These are phyloP conservation scores for Bothrops jararaca DNA, from an alignment of 2,113 vertebrate species.

Conservation along the genomic window DNA sequence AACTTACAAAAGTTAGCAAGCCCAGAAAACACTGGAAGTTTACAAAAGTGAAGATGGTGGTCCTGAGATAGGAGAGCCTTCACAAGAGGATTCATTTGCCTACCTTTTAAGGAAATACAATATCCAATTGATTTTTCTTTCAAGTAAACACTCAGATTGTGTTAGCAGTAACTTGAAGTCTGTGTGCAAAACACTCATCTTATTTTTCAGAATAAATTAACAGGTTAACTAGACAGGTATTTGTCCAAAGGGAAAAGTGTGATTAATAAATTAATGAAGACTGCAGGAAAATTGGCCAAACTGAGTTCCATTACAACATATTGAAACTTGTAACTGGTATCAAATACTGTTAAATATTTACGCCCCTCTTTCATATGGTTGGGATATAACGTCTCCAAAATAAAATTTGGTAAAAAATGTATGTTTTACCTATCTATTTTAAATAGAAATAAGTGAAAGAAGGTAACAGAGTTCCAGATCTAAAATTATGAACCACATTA, in stretches of 20 bases:
- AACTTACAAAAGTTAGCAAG: not conserved
- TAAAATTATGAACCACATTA: not conserved
- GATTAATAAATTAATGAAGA: not conserved
- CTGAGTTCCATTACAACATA: not conserved
- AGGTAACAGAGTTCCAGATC: not conserved
- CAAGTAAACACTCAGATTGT: not conserved
- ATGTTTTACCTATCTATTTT: not conserved
- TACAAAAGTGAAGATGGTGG: not conserved
- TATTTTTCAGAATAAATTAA: not conserved
- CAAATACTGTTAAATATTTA: not conserved
- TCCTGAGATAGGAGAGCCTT: not conserved
- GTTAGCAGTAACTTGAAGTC: not conserved
- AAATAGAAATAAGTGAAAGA: not conserved
- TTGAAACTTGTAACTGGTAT: not conserved
- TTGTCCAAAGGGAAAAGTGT: not conserved
- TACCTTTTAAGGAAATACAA: not conserved
- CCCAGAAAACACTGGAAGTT: not conserved
- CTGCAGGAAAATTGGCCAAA: not conserved
- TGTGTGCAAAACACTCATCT: not conserved
- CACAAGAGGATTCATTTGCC: not conserved
- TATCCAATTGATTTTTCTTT: not conserved
- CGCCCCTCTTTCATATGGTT: not conserved
- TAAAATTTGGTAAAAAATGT: not conserved
- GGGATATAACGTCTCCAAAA: not conserved
- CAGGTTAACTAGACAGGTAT: not conserved